Conservation (phyloP, 2,113 vertebrate species). For the Tamias sibiricus region DNA sequence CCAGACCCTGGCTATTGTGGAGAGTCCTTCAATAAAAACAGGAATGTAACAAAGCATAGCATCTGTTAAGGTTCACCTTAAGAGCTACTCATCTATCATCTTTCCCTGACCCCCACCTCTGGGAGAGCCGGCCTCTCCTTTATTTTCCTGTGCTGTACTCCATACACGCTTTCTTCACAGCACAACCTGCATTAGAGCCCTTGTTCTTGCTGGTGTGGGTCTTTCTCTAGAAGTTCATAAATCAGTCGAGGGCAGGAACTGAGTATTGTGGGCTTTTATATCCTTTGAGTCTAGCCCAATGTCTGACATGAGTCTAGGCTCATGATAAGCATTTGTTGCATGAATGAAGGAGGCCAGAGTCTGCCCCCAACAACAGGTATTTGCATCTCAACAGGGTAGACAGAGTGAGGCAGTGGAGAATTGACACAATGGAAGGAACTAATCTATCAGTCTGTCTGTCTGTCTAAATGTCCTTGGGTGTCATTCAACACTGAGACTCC, state of each 20-base stretch:
- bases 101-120: background rate
- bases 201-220: background rate
- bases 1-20: background rate
- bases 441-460: background rate
- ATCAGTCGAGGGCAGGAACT: background rate
- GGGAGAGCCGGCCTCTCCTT: background rate
- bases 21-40: background rate
- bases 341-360: background rate
- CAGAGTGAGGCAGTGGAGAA: background rate
- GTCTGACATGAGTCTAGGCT: background rate
- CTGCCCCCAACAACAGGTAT: background rate
- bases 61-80: background rate
- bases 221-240: background rate
- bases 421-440: background rate
- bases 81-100: background rate
- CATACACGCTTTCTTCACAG: background rate
- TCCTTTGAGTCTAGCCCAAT: background rate
- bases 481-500: background rate
- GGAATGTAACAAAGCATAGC: background rate
- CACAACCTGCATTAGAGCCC: background rate
- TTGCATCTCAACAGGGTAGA: background rate
- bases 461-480: background rate
- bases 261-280: background rate
- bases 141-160: background rate
- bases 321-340: background rate